Conservation (phyloP, 2,113 vertebrate genomes). For the Dasyprocta punctata region DNA sequence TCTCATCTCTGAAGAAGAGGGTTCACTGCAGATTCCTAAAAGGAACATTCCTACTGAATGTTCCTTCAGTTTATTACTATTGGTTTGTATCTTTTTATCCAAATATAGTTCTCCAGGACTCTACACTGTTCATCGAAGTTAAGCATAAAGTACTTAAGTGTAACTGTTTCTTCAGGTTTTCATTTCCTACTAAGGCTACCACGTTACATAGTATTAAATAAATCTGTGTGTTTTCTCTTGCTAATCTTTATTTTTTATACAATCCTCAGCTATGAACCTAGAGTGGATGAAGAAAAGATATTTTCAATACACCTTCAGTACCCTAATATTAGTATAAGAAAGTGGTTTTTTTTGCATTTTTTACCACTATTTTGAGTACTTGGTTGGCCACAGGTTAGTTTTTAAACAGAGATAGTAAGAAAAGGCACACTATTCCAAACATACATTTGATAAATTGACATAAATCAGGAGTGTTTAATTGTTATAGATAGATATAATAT, state of each 20-base stretch:
- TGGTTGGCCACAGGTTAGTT: neutral
- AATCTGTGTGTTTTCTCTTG: neutral
- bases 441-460: neutral
- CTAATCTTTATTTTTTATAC: neutral
- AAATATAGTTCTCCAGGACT: neutral
- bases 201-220: neutral
- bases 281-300: neutral
- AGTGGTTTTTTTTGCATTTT: neutral
- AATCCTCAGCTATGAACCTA: accelerated
- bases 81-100: neutral
- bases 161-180: neutral
- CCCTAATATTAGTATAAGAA: neutral
- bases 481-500: neutral
- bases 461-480: neutral
- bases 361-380: neutral
- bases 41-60: neutral
- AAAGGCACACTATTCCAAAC: neutral
- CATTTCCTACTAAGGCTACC: neutral
- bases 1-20: neutral
- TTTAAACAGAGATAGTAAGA: neutral
- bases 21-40: neutral
- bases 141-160: neutral
- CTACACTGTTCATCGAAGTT: neutral
- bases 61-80: neutral
- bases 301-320: neutral